phyloP scores from a whole-genome alignment of 2,113 vertebrate genomes.

The Rhea pennata region DNA sequence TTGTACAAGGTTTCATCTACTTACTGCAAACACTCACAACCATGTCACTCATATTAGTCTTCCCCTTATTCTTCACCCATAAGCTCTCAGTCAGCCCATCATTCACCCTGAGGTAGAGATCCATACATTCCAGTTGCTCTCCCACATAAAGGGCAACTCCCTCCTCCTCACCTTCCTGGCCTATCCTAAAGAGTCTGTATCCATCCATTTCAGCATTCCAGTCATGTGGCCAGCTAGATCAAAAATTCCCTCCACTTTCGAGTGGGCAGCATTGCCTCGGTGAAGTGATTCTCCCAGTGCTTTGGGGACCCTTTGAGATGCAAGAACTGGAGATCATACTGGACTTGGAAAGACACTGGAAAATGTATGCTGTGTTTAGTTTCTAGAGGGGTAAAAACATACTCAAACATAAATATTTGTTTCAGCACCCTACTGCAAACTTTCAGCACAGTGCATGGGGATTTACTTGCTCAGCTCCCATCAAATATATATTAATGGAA shows the following conservation, averaged over 20 bases:
- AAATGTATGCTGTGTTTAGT: background rate
- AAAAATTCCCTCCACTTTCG: background rate
- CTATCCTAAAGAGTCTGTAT: background rate
- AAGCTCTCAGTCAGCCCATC: too few relatives aligned
- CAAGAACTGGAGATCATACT: background rate
- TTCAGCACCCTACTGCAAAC: background rate
- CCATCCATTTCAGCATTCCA: background rate
- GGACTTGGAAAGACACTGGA: background rate
- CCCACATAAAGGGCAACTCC: background rate
- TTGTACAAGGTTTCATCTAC: too few relatives aligned
- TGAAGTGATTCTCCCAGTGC: background rate
- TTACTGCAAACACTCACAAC: too few relatives aligned
- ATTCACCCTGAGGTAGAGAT: too few relatives aligned
- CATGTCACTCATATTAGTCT: too few relatives aligned
- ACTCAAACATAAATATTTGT: constrained; percentile 31
- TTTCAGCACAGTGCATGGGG: background rate
- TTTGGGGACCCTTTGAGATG: background rate
- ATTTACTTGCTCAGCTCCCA: constrained; percentile 35
- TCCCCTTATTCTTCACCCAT: background rate
- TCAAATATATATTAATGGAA: constrained; percentile 45
- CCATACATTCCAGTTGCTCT: background rate
- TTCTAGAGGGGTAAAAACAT: background rate
- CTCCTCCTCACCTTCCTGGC: background rate
- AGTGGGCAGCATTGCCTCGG: background rate
- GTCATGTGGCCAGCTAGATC: background rate